Evolutionary conservation across 2,113 vertebrate genomes (phyloP).

Genomic region (Paralichthys olivaceus): DNA sequence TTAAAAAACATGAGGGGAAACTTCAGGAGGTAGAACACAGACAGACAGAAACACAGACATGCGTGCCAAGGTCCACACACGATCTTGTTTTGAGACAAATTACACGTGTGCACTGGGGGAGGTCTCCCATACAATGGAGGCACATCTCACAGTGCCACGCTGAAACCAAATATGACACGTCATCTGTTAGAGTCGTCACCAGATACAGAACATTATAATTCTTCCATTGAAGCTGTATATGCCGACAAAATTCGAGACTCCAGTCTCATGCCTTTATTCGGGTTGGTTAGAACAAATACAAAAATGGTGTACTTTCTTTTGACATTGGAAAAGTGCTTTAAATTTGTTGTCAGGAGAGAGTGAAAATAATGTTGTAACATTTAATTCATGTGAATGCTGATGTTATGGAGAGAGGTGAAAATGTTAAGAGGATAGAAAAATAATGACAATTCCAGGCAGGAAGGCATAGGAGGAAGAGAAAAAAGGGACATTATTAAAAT

Average conservation of each 20-base stretch:
- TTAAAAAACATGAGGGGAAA: conserved; percentile 29
- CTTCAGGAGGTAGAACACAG: not conserved
- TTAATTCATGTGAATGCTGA: not conserved
- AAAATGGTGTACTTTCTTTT: not conserved
- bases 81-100: conserved; percentile 43
- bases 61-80: conserved; percentile 33
- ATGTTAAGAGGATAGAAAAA: not conserved
- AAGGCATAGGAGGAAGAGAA: not conserved
- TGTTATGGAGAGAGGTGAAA: not conserved
- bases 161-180: conserved; percentile 59
- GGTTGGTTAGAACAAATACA: conserved; percentile 4
- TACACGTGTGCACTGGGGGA: conserved; percentile 50
- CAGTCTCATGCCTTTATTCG: not conserved
- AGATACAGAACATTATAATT: conserved; percentile 30
- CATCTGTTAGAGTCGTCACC: conserved; percentile 44
- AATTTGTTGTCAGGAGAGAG: conserved; percentile 6
- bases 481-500: not conserved
- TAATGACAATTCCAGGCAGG: not conserved
- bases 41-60: conserved; percentile 23
- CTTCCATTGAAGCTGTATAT: conserved; percentile 1
- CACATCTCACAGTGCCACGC: conserved; percentile 28
- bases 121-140: conserved; percentile 20
- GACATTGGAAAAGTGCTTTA: not conserved
- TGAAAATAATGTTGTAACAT: conserved; percentile 14
- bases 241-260: conserved; percentile 25